Percentiles rank a stretch among this genome's conserved stretches.
phyloP scores from a whole-genome alignment of 2,888 invertebrate species.

The Callinectes sapidus region DNA sequence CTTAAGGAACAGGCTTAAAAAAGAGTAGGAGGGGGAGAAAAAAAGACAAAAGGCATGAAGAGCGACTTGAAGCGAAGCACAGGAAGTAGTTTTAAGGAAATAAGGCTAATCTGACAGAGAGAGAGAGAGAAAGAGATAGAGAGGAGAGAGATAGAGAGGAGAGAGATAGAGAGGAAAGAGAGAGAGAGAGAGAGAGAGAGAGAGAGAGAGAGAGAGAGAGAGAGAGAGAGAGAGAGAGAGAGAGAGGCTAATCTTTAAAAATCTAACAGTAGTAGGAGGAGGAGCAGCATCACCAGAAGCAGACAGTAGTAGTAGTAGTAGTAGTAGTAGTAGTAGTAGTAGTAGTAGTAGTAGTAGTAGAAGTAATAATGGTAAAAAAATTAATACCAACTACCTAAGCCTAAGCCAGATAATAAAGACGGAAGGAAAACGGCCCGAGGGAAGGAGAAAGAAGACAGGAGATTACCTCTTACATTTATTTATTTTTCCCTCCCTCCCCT shows the following conservation, averaged over 20 bases:
- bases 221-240: not conserved
- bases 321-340: not conserved
- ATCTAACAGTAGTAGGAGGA: not conserved
- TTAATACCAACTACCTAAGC: not conserved
- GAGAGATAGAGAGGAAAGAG: not conserved
- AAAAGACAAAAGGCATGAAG: not conserved
- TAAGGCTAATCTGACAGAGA: not conserved
- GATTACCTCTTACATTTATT: not conserved
- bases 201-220: constrained; percentile 6
- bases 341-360: not conserved
- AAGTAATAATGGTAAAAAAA: not conserved
- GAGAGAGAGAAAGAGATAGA: constrained; percentile 15
- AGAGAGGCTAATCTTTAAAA: not conserved
- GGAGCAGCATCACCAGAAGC: too few species aligned
- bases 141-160: constrained; percentile 1
- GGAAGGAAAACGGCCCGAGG: not conserved
- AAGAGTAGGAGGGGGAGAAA: not conserved
- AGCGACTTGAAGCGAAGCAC: not conserved
- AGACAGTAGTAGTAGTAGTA: not conserved
- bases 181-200: not conserved
- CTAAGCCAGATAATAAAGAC: not conserved
- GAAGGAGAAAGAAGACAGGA: not conserved
- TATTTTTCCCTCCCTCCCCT: not conserved
- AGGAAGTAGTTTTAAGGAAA: not conserved
- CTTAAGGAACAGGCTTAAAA: not conserved